Evolutionary conservation across 1,140 invertebrate genomes (phyloP), one percentile per base, ranked within the genome.

Genomic region (Papilio machaon): DNA sequence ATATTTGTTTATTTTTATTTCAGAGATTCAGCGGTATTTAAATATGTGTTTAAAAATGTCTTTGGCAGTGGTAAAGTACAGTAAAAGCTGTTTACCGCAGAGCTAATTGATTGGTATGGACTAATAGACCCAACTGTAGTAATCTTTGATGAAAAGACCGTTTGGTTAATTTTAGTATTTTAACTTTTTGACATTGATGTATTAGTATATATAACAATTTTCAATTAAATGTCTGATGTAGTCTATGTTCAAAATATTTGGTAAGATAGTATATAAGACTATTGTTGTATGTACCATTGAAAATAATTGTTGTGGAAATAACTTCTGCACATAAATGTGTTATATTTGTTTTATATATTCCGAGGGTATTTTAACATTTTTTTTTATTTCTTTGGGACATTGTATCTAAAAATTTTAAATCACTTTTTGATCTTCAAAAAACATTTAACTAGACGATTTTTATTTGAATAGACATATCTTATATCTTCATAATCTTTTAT

Each of bases 231-330:
- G 13, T 70, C 30, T 17, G 19, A 67, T 67, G 35, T 70, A 35
- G 64, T 70, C 64, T 15, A 70, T 70, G 64, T 70, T 70, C 23
- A 70, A 70, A 70, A 70, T 70, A 70, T 70, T 70, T 70, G 11
- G 64, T 70, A 70, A 70, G 64, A 35, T 70, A 70, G 64, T 13
- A 70, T 70, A 38, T 70, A 70, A 35, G 64, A 38, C 13, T 70
- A 67, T 64, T 11, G 60, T 67, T 67, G 30, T 64, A 64, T 30
- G 60, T 30, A 64, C 19, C 60, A 9, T 70, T 35, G 23, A 35
- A 67, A 35, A 67, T 70, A 70, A 35, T 35, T 70, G 64, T 70
- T 35, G 30, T 70, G 60, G 60, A 13, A 70, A 38, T 17, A 35
- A 15, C 30, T 67, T 30, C 13, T 10, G 60, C 60, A 60, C 58